Percentiles rank a stretch among this genome's conserved stretches.
These are phyloP conservation scores for Stegophylla sp. DNA, from an alignment of 2,888 invertebrate species.

Conservation along the genomic window DNA sequence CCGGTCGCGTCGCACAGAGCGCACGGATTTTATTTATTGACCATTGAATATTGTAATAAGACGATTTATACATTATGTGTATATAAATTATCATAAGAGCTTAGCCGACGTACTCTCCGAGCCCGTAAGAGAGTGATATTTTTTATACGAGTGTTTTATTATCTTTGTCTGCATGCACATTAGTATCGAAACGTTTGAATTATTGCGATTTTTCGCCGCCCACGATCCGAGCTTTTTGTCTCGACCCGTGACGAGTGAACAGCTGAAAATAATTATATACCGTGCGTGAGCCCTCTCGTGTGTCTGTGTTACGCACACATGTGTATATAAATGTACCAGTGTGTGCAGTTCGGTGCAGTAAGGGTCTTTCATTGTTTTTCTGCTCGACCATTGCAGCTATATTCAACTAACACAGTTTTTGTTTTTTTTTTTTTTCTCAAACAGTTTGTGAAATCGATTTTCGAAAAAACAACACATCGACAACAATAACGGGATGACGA, in stretches of 20 bases:
- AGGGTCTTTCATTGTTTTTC: slow-evolving; percentile 21
- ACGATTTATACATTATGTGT: slow-evolving; percentile 6
- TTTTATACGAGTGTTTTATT: too few species aligned
- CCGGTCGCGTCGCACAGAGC: not conserved
- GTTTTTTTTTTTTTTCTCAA: not conserved
- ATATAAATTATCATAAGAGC: not conserved
- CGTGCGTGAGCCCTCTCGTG: not conserved
- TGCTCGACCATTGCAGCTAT: not conserved
- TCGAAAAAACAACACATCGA: slow-evolving; percentile 1
- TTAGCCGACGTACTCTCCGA: not conserved
- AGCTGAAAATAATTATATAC: not conserved
- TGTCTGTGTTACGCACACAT: too few species aligned
- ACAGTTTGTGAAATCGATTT: slow-evolving; percentile 38
- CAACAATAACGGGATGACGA: not conserved
- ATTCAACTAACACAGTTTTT: not conserved
- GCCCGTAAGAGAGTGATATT: not conserved
- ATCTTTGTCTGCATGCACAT: too few species aligned
- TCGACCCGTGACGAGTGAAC: not conserved
- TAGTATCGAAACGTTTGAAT: not conserved
- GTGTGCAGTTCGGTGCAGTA: not conserved
- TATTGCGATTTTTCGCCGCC: not conserved
- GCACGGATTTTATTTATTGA: slow-evolving; percentile 24
- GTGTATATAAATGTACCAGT: not conserved
- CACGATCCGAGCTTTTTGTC: not conserved
- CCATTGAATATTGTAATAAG: slow-evolving; percentile 25